phyloP scores from a whole-genome alignment of 2,113 vertebrate species.

The Elephas maximus region DNA sequence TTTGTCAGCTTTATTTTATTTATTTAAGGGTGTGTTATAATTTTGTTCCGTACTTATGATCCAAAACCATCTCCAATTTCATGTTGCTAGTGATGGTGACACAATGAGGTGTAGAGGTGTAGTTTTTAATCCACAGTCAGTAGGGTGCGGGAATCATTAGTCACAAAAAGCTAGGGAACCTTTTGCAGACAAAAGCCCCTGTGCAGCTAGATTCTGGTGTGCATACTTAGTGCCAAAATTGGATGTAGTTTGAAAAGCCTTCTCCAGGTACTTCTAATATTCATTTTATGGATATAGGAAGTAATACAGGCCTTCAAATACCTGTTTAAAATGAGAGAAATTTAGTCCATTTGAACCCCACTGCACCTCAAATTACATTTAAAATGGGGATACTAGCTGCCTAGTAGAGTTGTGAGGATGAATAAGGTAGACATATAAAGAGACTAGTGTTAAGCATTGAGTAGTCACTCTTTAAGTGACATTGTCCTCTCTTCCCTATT shows the following conservation, averaged over 20 bases:
- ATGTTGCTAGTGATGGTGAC: not conserved
- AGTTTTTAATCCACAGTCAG: not conserved
- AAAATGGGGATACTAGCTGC: not conserved
- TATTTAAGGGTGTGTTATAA: not conserved
- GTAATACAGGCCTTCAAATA: not conserved
- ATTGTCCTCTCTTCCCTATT: not conserved
- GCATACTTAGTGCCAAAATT: not conserved
- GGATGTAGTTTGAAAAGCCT: not conserved
- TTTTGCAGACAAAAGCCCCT: not conserved
- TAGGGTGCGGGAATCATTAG: not conserved
- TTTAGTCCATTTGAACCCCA: not conserved
- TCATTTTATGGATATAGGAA: not conserved
- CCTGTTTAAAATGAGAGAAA: not conserved
- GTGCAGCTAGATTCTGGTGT: not conserved
- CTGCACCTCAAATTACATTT: constrained; percentile 3
- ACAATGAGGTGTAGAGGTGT: not conserved
- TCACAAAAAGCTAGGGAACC: not conserved
- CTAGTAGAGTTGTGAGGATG: not conserved
- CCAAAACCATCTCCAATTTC: not conserved
- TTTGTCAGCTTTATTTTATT: constrained; percentile 29
- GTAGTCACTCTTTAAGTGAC: not conserved
- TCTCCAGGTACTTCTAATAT: not conserved
- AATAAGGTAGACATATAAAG: not conserved
- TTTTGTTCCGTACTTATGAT: not conserved
- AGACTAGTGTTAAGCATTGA: not conserved